A percentile compares a stretch with the other conserved stretches of the same genome.
phyloP scores from a whole-genome alignment of 2,113 vertebrate species.

The Dipodomys spectabilis region DNA sequence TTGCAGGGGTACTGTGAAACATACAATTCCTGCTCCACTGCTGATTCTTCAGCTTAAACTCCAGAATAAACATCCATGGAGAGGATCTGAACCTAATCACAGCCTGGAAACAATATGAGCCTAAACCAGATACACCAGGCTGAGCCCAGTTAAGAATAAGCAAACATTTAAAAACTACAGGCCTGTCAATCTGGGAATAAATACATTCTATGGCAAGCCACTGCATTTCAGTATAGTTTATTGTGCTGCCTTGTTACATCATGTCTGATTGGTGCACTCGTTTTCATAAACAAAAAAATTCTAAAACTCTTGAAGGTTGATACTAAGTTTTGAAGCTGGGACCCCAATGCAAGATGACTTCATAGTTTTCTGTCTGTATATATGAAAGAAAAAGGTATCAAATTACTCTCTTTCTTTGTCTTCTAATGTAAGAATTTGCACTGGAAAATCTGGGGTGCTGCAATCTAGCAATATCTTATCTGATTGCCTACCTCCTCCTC shows the following conservation, averaged over 20 bases:
- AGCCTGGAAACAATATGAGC: not conserved
- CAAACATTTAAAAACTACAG: not conserved
- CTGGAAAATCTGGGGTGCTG: not conserved
- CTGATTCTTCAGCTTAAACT: not conserved
- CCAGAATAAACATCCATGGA: not conserved
- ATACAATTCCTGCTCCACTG: not conserved
- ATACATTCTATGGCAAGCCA: not conserved
- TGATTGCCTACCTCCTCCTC: not conserved
- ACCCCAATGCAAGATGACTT: constrained; percentile 59
- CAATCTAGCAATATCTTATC: not conserved
- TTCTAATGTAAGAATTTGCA: constrained; percentile 29
- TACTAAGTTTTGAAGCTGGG: constrained; percentile 57
- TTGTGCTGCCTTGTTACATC: not conserved
- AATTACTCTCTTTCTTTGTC: constrained; percentile 26
- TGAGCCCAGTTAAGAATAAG: not conserved
- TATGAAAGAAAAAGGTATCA: constrained; percentile 52
- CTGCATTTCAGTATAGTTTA: not conserved
- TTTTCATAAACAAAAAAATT: constrained; percentile 39
- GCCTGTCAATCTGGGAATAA: not conserved
- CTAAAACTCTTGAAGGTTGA: constrained; percentile 60
- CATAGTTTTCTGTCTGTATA: not conserved
- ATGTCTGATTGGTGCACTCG: not conserved
- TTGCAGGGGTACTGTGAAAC: not conserved
- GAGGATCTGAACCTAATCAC: not conserved
- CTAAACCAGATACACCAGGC: not conserved